Conservation (phyloP, 2,113 vertebrate genomes). For the Rhodinocichla rosea region DNA sequence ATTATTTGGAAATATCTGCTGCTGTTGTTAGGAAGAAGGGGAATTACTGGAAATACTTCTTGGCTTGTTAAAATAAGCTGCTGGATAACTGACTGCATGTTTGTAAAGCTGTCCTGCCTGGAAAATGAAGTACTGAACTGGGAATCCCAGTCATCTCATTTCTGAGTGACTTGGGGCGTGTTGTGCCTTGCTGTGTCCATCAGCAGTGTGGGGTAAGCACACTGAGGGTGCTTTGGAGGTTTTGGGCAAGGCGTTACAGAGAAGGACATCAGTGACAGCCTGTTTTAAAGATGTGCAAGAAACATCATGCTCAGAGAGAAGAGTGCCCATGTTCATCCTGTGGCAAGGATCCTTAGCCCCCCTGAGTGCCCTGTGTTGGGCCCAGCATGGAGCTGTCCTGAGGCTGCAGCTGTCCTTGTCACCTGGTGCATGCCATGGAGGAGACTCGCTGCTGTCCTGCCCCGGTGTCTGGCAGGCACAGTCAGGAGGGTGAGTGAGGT, state of each 20-base stretch:
- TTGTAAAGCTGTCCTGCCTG: neutral
- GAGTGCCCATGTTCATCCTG: neutral
- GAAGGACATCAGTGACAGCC: neutral
- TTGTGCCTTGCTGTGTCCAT: neutral
- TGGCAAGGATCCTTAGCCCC: neutral
- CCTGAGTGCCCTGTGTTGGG: neutral
- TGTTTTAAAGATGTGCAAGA: neutral
- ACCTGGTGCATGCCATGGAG: accelerated
- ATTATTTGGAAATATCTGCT: neutral
- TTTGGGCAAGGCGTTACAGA: accelerated
- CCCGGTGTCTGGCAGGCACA: accelerated
- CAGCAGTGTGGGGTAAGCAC: neutral
- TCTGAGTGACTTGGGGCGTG: neutral
- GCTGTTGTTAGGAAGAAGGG: neutral
- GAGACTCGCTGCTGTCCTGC: accelerated
- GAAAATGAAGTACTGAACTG: neutral
- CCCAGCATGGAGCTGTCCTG: accelerated
- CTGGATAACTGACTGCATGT: neutral
- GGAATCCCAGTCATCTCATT: neutral
- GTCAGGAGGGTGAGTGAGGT: neutral
- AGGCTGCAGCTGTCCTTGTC: neutral
- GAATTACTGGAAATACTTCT: neutral
- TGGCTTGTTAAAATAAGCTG: neutral
- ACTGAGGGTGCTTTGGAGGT: neutral
- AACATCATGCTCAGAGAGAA: neutral